phyloP scores from a whole-genome alignment of 2,113 vertebrate species.

The Dasypus novemcinctus region DNA sequence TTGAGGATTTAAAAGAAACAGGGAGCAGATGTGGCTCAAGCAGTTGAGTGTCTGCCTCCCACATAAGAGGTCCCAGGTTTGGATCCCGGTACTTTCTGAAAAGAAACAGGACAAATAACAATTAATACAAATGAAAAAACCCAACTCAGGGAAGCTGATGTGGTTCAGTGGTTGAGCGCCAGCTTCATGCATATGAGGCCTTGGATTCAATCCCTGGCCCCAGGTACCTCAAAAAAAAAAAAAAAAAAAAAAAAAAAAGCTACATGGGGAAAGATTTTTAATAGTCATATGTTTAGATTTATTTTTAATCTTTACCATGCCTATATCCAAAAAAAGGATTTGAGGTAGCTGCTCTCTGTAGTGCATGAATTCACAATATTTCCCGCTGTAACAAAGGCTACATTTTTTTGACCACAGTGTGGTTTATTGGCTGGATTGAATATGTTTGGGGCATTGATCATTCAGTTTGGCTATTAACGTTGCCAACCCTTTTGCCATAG shows the following conservation, averaged over 20 bases:
- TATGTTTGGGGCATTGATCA: neutral
- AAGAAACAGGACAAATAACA: no score
- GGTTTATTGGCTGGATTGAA: neutral
- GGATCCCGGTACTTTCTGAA: no score
- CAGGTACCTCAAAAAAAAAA: neutral
- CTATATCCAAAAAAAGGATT: neutral
- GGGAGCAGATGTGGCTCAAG: no score
- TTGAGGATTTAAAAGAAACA: neutral
- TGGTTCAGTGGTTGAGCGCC: no score
- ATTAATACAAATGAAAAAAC: no score
- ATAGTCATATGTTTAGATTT: neutral
- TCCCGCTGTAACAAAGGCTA: neutral
- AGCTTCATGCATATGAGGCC: no score
- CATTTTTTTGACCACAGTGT: neutral
- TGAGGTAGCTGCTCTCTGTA: neutral
- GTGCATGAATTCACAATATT: neutral
- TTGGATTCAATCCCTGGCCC: no score
- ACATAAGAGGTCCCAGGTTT: no score
- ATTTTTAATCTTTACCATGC: neutral
- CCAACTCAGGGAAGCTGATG: no score
- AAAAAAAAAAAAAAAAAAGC: neutral
- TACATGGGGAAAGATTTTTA: neutral
- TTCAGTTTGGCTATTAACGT: neutral
- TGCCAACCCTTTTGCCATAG: neutral
- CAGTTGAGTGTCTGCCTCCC: no score